Conservation (phyloP, 2,888 invertebrate genomes). For the Ectobius pallidus region DNA sequence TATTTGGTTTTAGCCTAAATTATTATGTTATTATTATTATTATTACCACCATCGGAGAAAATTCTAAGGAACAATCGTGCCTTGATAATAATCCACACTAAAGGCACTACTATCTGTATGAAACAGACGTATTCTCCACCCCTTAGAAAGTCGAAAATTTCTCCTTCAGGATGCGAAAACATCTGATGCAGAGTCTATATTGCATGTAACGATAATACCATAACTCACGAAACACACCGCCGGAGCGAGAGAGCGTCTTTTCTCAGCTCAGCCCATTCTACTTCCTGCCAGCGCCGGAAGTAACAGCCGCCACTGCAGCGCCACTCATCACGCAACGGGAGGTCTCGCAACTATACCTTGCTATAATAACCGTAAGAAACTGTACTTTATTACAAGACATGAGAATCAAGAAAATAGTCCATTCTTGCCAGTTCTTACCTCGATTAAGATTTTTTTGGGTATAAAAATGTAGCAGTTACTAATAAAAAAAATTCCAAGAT, state of each 20-base stretch:
- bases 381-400: conserved; percentile 9
- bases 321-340: conserved; percentile 27
- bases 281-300: conserved; percentile 27
- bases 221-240: conserved; percentile 11
- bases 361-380: conserved; percentile 23
- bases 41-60: too few relatives aligned
- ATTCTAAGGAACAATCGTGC: too few relatives aligned
- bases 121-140: too few relatives aligned
- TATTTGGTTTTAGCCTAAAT: too few relatives aligned
- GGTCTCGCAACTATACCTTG: conserved; percentile 6
- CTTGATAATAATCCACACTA: too few relatives aligned
- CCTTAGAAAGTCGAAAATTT: too few relatives aligned
- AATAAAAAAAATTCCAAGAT: too few relatives aligned
- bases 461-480: too few relatives aligned
- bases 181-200: neutral
- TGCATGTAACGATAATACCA: conserved; percentile 18
- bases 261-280: conserved; percentile 16
- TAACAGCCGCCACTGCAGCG: conserved; percentile 18
- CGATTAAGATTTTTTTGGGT: conserved; percentile 8
- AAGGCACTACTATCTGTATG: too few relatives aligned
- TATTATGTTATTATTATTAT: too few relatives aligned
- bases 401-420: conserved; percentile 2
- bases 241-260: neutral
- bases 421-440: conserved; percentile 15
- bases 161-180: too few relatives aligned